Conservation (phyloP, 2,113 vertebrate genomes). For the Indri indri region DNA sequence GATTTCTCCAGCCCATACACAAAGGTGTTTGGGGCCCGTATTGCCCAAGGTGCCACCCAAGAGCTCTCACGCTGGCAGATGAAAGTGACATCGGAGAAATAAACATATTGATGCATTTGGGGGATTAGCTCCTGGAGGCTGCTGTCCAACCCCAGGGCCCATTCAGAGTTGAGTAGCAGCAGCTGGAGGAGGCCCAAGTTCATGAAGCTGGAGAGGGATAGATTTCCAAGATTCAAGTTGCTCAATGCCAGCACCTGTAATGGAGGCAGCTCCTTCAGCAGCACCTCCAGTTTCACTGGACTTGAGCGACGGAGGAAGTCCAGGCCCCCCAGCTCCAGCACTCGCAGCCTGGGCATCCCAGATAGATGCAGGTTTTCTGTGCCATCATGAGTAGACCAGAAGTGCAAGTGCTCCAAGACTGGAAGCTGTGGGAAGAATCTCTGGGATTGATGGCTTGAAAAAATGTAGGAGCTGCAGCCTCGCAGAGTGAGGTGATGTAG, state of each 20-base stretch:
- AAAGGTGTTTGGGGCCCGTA: not conserved
- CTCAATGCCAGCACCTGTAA: conserved; percentile 13
- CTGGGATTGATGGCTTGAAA: not conserved
- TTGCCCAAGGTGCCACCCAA: conserved; percentile 42
- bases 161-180: conserved; percentile 26
- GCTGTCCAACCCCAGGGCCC: not conserved
- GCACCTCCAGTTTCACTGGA: not conserved
- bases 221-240: not conserved
- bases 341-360: not conserved
- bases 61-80: conserved; percentile 40
- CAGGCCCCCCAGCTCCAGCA: not conserved
- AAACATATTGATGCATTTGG: conserved; percentile 38
- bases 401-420: not conserved
- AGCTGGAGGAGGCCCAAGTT: not conserved
- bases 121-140: conserved; percentile 47
- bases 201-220: not conserved
- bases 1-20: conserved; percentile 41
- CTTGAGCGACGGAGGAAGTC: not conserved
- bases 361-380: not conserved
- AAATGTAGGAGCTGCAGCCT: not conserved
- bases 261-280: not conserved
- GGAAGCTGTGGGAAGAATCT: not conserved
- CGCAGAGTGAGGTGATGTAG: not conserved
- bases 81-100: conserved; percentile 49
- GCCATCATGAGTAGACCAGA: not conserved